Base-by-base conservation (phyloP, 1,140 invertebrate genomes). In the Polypedilum pembai region DNA sequence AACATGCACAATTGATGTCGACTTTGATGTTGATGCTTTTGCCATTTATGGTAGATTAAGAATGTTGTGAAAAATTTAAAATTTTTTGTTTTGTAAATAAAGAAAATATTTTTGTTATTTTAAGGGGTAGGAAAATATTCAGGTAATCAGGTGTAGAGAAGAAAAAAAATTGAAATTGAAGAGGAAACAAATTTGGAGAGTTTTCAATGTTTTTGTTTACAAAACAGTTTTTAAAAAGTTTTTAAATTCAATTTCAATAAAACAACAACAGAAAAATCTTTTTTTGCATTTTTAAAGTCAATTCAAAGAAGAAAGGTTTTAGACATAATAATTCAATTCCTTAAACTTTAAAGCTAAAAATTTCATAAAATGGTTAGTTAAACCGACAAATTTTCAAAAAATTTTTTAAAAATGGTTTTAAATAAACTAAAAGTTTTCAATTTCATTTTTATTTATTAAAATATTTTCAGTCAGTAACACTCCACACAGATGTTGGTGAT, bases 401-500 rank as follows among this genome's bases (percentile, higher is more conserved):
- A 33, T 33, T 3, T 33, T 33, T 33, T 33, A 33, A n/a, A n/a
- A n/a, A 33, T 33, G 24, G 5, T 33, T 33, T 33, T 33, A 33
- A 33, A 33, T 33, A 33, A 33, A 33, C n/a, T n/a, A n/a, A n/a
- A n/a, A n/a, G n/a, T n/a, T n/a, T n/a, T n/a, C n/a, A n/a, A n/a
- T n/a, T n/a, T n/a, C n/a, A n/a, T n/a, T n/a, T n/a, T n/a, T n/a
- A n/a, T n/a, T n/a, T n/a, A n/a, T n/a, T n/a, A n/a, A n/a, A n/a
- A n/a, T n/a, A n/a, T 15, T 56, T 56, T 56, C 3, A 56, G 45
- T 56, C 45, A 12, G 45, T 56, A 56, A 56, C 8, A 8, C 12
- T 15, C 45, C 95, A 98, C 79, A 98, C 97, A 0, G 96, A 98
- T 81, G 86, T 98, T n/a, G 97, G 97, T 1, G 96, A 99, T 79